These are phyloP conservation scores for Microcebus jonahi DNA, from an alignment of 2,113 vertebrate species.

Conservation along the genomic window DNA sequence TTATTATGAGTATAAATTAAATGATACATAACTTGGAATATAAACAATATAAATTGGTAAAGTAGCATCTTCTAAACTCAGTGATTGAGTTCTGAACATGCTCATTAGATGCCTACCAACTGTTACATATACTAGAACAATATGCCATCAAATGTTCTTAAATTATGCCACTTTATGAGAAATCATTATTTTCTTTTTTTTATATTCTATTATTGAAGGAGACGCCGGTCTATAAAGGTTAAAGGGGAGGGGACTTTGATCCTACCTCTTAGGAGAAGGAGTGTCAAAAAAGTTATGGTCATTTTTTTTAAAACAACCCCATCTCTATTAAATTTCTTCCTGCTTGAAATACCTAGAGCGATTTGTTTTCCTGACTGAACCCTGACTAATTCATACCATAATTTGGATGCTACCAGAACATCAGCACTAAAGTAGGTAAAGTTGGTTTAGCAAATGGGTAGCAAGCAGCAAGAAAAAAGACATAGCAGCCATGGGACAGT, in stretches of 20 bases:
- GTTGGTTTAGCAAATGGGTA: not conserved
- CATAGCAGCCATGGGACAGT: not conserved
- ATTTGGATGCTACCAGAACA: not conserved
- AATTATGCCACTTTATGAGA: not conserved
- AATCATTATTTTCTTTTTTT: not conserved
- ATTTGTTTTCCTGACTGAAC: not conserved
- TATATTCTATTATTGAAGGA: not conserved
- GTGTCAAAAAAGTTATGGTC: not conserved
- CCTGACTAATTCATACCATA: not conserved
- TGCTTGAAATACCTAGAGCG: not conserved
- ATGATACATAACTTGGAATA: not conserved
- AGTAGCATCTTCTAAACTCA: not conserved
- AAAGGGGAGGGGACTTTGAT: not conserved
- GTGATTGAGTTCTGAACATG: not conserved
- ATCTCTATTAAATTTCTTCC: not conserved
- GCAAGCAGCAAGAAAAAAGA: not conserved
- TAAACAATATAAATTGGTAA: not conserved
- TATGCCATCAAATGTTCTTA: not conserved
- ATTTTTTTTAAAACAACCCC: not conserved
- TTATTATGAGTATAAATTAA: constrained; percentile 1
- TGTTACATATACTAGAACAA: not conserved
- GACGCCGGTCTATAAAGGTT: not conserved
- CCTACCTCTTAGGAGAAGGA: not conserved
- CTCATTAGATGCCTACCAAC: not conserved
- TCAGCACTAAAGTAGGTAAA: not conserved